Evolutionary conservation across 1,140 invertebrate species (phyloP).

Genomic region (Bombus pyrosoma): DNA sequence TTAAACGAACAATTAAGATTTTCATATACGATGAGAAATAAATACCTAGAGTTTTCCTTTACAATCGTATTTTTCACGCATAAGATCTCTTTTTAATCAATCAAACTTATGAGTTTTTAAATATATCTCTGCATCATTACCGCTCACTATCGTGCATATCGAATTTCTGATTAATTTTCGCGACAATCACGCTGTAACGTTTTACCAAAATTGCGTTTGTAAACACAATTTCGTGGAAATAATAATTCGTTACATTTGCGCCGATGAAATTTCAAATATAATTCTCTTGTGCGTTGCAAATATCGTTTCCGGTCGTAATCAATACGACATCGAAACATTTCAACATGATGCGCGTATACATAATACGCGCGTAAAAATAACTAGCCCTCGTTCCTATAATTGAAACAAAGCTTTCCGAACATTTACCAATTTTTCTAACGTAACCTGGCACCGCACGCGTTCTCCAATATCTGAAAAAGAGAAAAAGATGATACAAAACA

Average conservation of each 20-base stretch:
- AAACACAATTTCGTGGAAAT: slow-evolving; percentile 1
- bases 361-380: neutral
- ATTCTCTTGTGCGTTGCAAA: neutral
- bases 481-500: too few relatives aligned
- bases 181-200: neutral
- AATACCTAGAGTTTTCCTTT: neutral
- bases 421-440: neutral
- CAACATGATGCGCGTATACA: neutral
- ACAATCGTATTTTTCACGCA: neutral
- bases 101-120: neutral
- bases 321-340: neutral
- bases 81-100: neutral
- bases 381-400: neutral
- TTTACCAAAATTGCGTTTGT: slow-evolving; percentile 14
- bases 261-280: neutral
- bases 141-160: neutral
- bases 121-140: neutral
- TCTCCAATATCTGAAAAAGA: neutral
- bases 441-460: neutral
- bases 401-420: neutral
- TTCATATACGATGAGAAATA: neutral
- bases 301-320: neutral
- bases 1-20: neutral
- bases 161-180: neutral
- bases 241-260: slow-evolving; percentile 29